Evolutionary conservation across 2,888 invertebrate genomes (phyloP), one percentile per base, ranked within the genome.

Genomic region (Bibio marci): DNA sequence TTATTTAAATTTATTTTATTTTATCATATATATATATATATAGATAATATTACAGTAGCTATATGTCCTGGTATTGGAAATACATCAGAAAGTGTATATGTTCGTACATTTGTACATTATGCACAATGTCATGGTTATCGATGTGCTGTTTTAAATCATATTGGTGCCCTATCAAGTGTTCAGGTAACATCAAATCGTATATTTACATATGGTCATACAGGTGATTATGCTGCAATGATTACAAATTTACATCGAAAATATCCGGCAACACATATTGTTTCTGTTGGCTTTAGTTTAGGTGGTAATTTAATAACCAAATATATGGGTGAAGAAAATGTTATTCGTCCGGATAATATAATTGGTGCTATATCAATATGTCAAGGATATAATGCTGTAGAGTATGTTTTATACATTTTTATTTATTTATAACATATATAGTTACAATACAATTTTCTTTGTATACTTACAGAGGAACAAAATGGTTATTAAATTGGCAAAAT

Each of bases 281-380:
- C 81, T 48, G 78, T 91, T 42, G 94, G 94, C 38, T 94, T 91
- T 63, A 90, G 90, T 62, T 73, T 94, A 57, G 94, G 94, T 33
- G 94, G 86, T 18, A 94, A 94, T 65, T 66, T 92, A 45, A 75
- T 92, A 32, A 79, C 88, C n/a, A 90, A 90, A 60, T 94, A 90
- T 57, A 67, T 92, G 57, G 90, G 91, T 28, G 88, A 91, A 62
- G 57, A 57, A 28, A 71, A 73, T 14, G 62, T 69, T 45, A 67
- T 66, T 45, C 69, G 74, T 48, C 70, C 80, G 2, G 49, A 64
- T 13, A 77, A 75, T 53, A 77, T 92, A 41, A 77, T 91, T 50
- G 88, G 87, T 38, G 92, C 80, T 22, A 77, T 94, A 50, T 90
- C 91, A 26, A 80, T 92, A 53, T 91, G 92, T 57, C 92, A 92